These are phyloP conservation scores for Ophiodon elongatus DNA, from an alignment of 2,113 vertebrate species.

Conservation along the genomic window DNA sequence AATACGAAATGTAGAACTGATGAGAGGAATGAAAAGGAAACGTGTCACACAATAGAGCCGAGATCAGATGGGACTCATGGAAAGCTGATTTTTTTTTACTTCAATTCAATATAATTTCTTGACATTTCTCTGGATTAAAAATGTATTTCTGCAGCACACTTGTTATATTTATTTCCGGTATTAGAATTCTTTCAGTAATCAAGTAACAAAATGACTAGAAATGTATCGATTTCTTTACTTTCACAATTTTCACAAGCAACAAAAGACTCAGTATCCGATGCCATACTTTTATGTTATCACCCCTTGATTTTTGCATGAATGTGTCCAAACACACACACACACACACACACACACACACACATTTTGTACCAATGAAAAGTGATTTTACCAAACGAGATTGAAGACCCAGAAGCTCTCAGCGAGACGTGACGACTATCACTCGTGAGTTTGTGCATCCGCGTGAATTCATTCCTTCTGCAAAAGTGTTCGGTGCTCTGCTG, in stretches of 20 bases:
- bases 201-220: background rate
- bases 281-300: background rate
- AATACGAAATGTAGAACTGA: background rate
- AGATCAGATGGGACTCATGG: background rate
- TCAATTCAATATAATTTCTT: background rate
- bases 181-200: background rate
- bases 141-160: background rate
- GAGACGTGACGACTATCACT: conserved; percentile 36
- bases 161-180: background rate
- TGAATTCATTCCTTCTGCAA: background rate
- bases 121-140: background rate
- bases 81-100: background rate
- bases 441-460: conserved; percentile 21
- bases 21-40: background rate
- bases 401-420: conserved; percentile 8
- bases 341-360: background rate
- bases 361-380: background rate
- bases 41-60: background rate
- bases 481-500: conserved; percentile 15
- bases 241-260: background rate
- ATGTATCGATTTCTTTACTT: background rate
- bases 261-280: background rate
- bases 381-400: background rate
- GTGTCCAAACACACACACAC: background rate
- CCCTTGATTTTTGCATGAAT: background rate